Base-by-base conservation (phyloP, 2,113 vertebrate species). In the Hymenochirus boettgeri region DNA sequence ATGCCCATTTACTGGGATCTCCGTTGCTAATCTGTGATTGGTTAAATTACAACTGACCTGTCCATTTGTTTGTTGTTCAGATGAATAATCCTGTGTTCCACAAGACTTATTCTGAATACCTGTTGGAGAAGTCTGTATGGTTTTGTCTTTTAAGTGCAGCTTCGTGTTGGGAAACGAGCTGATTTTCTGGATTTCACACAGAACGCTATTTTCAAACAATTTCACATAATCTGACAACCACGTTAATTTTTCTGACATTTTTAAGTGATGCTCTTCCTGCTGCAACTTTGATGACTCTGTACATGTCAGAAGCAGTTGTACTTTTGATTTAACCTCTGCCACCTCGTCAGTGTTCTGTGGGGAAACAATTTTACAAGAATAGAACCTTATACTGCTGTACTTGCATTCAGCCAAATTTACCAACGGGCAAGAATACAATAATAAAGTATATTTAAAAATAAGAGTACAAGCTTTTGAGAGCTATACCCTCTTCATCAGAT, bases 261-360 rank as follows among this genome's bases (percentile, higher is more conserved):
- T 82, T 61, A 78, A 72, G 29, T 82, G 51, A 50, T 80, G 79
- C 18, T 83, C 48, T 22, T 33, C 77, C 65, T 89, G 79, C 70
- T 83, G 78, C 56, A 69, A 42, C 51, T 82, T 81, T 69, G 86
- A 67, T 1, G 26, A 74, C 57, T 86, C 83, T 37, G 88, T 69
- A 23, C 60, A 21, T 42, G 81, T 75, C 59, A 78, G 75, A 51
- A 86, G 64, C 26, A 64, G 51, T 50, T 76, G 74, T 13, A 89
- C 4, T 29, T 58, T 76, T 10, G 81, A 79, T 76, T 82, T 89
- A 72, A 89, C 18, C 24, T 82, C 84, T 47, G 19, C 47, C 62
- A 87, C 73, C 37, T 88, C 86, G 25, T 2, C 4, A 21, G 83
- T 82, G 71, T 76, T 88, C 88, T 90, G 63, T n/a, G 53, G 29